Evolutionary conservation across 2,113 vertebrate species (phyloP).

Genomic region (Scomber colias): DNA sequence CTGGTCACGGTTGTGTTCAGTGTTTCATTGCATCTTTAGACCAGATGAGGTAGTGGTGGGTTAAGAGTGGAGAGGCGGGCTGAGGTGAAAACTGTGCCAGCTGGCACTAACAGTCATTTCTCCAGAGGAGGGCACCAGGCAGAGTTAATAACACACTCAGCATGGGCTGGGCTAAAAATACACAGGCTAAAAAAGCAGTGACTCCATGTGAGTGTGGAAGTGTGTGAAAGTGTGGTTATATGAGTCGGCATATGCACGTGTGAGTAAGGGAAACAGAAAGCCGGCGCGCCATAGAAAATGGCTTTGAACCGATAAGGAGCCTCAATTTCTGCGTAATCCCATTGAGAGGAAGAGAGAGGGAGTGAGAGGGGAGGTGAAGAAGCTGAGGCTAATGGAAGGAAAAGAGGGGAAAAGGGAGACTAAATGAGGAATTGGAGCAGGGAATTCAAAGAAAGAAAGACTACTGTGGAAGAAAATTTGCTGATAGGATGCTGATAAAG

Average conservation of each 20-base stretch:
- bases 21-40: slow-evolving; percentile 8
- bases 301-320: slow-evolving; percentile 48
- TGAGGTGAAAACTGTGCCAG: slow-evolving; percentile 46
- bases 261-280: slow-evolving; percentile 27
- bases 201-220: slow-evolving; percentile 13
- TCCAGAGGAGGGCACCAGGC: slow-evolving; percentile 64
- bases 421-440: not conserved
- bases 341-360: slow-evolving; percentile 31
- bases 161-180: slow-evolving; percentile 63
- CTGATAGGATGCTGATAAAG: not conserved
- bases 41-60: slow-evolving; percentile 16
- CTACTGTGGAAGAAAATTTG: slow-evolving; percentile 22
- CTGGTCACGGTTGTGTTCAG: slow-evolving; percentile 5
- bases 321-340: slow-evolving; percentile 64
- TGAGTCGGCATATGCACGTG: not conserved
- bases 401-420: not conserved
- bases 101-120: slow-evolving; percentile 45
- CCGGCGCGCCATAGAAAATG: slow-evolving; percentile 35
- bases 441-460: slow-evolving; percentile 8
- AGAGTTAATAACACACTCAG: slow-evolving; percentile 66
- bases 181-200: slow-evolving; percentile 12
- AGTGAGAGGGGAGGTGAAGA: slow-evolving; percentile 36
- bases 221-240: not conserved
- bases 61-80: slow-evolving; percentile 5
- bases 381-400: slow-evolving; percentile 20